Percentiles rank a stretch among this genome's conserved stretches.
Evolutionary conservation across 2,888 invertebrate species (phyloP).

Genomic region (Actias luna): DNA sequence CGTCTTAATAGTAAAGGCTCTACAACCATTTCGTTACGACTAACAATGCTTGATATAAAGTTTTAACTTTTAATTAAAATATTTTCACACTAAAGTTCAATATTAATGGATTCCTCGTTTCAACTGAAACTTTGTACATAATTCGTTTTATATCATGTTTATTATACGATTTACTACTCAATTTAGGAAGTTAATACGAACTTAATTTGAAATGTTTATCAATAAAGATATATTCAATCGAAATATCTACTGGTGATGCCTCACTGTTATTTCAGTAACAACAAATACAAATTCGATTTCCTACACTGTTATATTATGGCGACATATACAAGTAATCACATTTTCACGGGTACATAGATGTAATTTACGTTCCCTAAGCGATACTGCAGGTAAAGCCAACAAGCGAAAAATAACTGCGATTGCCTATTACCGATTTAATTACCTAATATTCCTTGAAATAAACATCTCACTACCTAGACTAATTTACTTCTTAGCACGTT

Average conservation of each 20-base stretch:
- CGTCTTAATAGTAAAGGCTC: too few species aligned
- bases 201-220: too few species aligned
- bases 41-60: background rate
- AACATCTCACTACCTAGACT: background rate
- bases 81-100: background rate
- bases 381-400: background rate
- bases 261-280: background rate
- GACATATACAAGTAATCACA: background rate
- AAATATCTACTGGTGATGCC: background rate
- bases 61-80: background rate
- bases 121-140: too few species aligned
- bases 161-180: too few species aligned
- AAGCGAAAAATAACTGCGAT: constrained; percentile 30
- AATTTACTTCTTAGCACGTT: background rate
- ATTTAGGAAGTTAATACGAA: too few species aligned
- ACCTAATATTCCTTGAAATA: background rate
- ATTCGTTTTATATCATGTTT: too few species aligned
- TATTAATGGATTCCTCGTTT: background rate
- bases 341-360: background rate
- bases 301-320: background rate
- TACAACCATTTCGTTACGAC: background rate
- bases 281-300: background rate
- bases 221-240: too few species aligned
- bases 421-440: constrained; percentile 24
- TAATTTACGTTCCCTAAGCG: background rate